Percentiles rank a stretch among this genome's conserved stretches.
These are phyloP conservation scores for Chaetoderma sp. DNA, from an alignment of 2,888 invertebrate genomes.

Conservation along the genomic window DNA sequence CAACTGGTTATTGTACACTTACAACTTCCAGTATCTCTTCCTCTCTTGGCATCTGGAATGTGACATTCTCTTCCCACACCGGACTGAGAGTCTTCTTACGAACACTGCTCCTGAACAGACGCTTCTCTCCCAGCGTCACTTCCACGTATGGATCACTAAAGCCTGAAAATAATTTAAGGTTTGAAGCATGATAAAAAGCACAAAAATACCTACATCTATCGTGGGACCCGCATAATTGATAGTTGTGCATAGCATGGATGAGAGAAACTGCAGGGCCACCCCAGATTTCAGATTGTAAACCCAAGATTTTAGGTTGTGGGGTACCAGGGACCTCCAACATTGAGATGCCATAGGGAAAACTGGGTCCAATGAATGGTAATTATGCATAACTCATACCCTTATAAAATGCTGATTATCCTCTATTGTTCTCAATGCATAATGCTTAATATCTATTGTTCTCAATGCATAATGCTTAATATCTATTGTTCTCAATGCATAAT, in stretches of 20 bases:
- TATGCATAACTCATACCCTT: too few relatives aligned
- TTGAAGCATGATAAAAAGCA: too few relatives aligned
- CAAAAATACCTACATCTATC: not conserved
- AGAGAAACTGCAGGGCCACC: not conserved
- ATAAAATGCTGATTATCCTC: too few relatives aligned
- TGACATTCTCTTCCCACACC: slow-evolving; percentile 73
- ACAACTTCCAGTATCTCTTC: slow-evolving; percentile 71
- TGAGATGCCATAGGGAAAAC: too few relatives aligned
- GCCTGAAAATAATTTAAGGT: too few relatives aligned
- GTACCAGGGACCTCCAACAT: too few relatives aligned
- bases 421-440: too few relatives aligned
- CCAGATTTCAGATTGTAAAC: not conserved
- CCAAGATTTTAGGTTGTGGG: not conserved
- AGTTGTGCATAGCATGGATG: not conserved
- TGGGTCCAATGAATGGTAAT: too few relatives aligned
- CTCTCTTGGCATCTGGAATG: slow-evolving; percentile 70
- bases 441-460: too few relatives aligned
- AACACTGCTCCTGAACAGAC: slow-evolving; percentile 72
- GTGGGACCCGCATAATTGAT: slow-evolving; percentile 1
- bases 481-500: too few relatives aligned
- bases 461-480: too few relatives aligned
- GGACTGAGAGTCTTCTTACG: slow-evolving; percentile 74
- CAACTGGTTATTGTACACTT: too few relatives aligned
- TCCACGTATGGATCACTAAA: slow-evolving; percentile 74
- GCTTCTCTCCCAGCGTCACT: slow-evolving; percentile 71